Base-by-base conservation (phyloP, 2,113 vertebrate species). In the Podilymbus podiceps region DNA sequence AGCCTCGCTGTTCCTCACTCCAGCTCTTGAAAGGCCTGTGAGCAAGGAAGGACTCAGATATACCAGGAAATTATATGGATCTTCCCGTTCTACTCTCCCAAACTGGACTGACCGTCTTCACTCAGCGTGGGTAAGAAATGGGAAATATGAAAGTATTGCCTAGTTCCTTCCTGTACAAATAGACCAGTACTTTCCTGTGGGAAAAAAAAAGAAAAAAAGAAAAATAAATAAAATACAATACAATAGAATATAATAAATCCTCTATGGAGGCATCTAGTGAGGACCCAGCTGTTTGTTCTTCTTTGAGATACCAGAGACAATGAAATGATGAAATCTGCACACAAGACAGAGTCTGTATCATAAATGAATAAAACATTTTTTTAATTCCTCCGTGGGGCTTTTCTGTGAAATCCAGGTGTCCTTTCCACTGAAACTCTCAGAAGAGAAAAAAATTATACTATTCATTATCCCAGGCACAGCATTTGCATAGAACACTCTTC, bases 391-490 rank as follows among this genome's bases (percentile, higher is more conserved):
- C 89, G 71, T 91, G 91, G 38, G 33, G 16, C 44, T 94, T 81
- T 87, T 93, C 64, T 94, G 55, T 93, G 92, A 92, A 95, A 96
- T 96, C 84, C 93, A 97, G 93, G 94, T 96, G 92, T 95, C 82
- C 78, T 91, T 92, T 94, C 78, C 60, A 90, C n/a, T 84, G 69
- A 92, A 93, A 95, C 38, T 95, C 95, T 96, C 91, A 89, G 87
- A 97, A 95, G 92, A 88, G 84, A 50, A 64, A 88, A 93, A 96
- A 96, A 95, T 85, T 86, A 90, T 72, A 73, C 75, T 94, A 50
- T 77, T 95, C 89, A 96, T 96, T 96, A 93, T 89, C 83, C 53
- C 31, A 92, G 55, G 62, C 81, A 93, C 68, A 89, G 27, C 11
- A 97, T 97, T 97, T 96, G 78, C 96, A 95, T 89, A 88, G 62